Evolutionary conservation across 2,888 invertebrate species (phyloP), one percentile per base, ranked within the genome.

Genomic region (Odontomyia ornata): DNA sequence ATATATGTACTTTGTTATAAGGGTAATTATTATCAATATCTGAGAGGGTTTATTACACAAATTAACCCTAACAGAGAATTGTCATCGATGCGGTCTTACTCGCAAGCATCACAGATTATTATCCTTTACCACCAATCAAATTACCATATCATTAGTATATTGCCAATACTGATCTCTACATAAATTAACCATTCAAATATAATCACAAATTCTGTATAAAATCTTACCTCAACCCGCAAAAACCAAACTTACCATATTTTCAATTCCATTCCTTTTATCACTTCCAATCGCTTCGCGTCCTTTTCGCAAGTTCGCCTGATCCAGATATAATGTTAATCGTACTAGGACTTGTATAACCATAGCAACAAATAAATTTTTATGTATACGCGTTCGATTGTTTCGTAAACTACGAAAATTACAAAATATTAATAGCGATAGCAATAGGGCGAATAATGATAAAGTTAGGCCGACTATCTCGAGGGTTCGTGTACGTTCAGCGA

Each of bases 391-490:
- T 69, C 96, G 89, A 82, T 92, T 93, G 84, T 96, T 96, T 77
- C 92, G 89, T 65, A 97, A 86, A 65, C 92, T 91, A 83, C 95
- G 91, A 87, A 93, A 96, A 81, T 91, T 90, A 81, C 91, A 91
- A 86, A 96, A 97, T 81, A 97, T 95, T 72, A 91, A 87, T 65
- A 97, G 88, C 0, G 96, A 95, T 23, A 93, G 84, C 15, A 93
- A 84, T 30, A 97, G 87, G 0, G 94, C 91, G 15, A 94, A 84
- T 4, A 96, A 88, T 0, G 97, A 97, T 9, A 94, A 84, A 76
- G 91, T 92, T 57, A 96, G 90, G 0, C 97, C 97, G 93, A 93
- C 90, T 79, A 93, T 91, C 87, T 98, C 97, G 84, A 97, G 86
- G 15, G 90, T 90, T 75, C 94, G 88, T 0, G 94, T 94, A 4